Evolutionary conservation across 2,888 invertebrate species (phyloP).

Genomic region (Dicyrtoma fusca): DNA sequence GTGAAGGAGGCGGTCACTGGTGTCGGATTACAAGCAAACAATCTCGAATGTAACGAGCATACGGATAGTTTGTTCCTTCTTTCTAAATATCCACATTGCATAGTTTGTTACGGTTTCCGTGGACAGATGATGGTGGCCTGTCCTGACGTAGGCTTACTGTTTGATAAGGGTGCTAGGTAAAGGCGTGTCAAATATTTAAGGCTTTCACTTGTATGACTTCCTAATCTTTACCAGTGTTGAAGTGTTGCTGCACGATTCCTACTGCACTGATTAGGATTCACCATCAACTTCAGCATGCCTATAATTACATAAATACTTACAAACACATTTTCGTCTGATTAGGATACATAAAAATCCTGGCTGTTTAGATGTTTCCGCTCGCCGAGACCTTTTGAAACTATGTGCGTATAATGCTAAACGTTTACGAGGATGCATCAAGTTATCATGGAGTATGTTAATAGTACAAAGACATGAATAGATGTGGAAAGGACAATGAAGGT

Average conservation of each 20-base stretch:
- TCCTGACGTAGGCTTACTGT: slow-evolving; percentile 22
- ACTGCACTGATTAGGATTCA: slow-evolving; percentile 55
- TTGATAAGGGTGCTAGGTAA: slow-evolving; percentile 53
- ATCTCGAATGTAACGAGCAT: slow-evolving; percentile 9
- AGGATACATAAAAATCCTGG: slow-evolving; percentile 1
- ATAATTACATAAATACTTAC: slow-evolving; percentile 8
- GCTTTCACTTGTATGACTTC: slow-evolving; percentile 51
- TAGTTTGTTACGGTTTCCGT: not conserved
- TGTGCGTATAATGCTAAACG: no score
- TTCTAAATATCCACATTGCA: slow-evolving; percentile 11
- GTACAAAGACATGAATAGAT: no score
- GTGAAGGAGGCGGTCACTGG: slow-evolving; percentile 11
- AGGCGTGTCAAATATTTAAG: slow-evolving; percentile 55
- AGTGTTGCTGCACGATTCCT: slow-evolving; percentile 36
- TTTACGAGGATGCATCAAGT: no score
- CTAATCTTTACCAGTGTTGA: slow-evolving; percentile 47
- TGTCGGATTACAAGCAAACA: slow-evolving; percentile 26
- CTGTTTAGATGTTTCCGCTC: slow-evolving; percentile 7
- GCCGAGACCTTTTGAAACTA: not conserved
- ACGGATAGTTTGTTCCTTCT: not conserved
- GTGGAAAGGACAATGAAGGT: no score
- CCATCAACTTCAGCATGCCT: slow-evolving; percentile 35
- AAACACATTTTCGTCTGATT: slow-evolving; percentile 1
- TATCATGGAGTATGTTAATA: no score
- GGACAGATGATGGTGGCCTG: slow-evolving; percentile 13